Evolutionary conservation across 1,140 invertebrate genomes (phyloP), one percentile per base, ranked within the genome.

Genomic region (Chironomus tepperi): DNA sequence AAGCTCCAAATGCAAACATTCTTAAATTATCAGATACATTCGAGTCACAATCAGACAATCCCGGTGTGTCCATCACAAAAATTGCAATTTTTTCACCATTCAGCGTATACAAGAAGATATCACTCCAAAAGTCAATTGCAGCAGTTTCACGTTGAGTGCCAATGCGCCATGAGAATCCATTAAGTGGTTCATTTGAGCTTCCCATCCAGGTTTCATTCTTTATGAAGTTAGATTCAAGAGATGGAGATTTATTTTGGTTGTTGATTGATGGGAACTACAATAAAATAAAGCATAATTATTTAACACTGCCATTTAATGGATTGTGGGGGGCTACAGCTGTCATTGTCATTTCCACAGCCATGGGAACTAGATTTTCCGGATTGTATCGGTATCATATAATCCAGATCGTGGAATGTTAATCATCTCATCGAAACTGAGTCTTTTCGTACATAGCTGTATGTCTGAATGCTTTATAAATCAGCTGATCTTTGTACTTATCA

Each of bases 21-120:
- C 88, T 90, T n/a, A 89, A 89, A 83, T 88, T 89, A 77, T 91
- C n/a, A n/a, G n/a, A n/a, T n/a, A n/a, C 89, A 77, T 86, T 84
- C 2, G 87, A 88, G 77, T 89, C 83, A 77, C 85, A 87, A 79
- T 91, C 90, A 83, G 91, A 91, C 12, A 89, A 86, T 74, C 89
- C 89, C 83, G 91, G 89, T 7, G 89, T 91, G 77, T 91, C 89
- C 86, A 91, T 86, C 42, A 90, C 79, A 70, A 91, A 78, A 8
- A 90, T 84, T 47, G 85, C 88, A 64, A 88, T 83, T 76, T 84
- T 80, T 77, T 84, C 82, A 34, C 81, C 81, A 76, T 79, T 78
- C 6, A 82, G 78, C 72, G 81, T 84, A 42, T 86, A 79, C 73
- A 85, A 76, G 79, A 90, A 90, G 3, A 89, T 86, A 83, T 90